These are phyloP conservation scores for Corvus cornix DNA, from an alignment of 2,113 vertebrate species.

Conservation along the genomic window DNA sequence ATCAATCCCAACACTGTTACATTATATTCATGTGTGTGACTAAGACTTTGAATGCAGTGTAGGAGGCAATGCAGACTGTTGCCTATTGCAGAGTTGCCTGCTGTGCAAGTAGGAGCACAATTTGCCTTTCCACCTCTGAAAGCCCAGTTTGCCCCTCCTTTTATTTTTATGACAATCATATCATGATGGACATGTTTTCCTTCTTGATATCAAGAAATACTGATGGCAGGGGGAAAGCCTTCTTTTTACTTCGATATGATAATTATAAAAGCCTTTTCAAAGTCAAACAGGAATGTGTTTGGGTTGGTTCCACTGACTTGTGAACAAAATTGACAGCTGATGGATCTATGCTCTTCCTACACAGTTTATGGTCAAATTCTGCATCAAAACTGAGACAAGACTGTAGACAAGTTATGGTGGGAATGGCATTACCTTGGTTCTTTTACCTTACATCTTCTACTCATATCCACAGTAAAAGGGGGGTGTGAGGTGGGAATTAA, in stretches of 20 bases:
- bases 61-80: background rate
- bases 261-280: background rate
- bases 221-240: background rate
- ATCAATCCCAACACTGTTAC: background rate
- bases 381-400: background rate
- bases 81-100: background rate
- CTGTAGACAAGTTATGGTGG: background rate
- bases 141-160: background rate
- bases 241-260: background rate
- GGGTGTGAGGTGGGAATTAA: fast-evolving
- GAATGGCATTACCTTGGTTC: background rate
- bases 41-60: background rate
- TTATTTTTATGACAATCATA: background rate
- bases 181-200: background rate
- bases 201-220: background rate
- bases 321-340: background rate
- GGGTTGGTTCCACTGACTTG: background rate
- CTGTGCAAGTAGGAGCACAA: background rate
- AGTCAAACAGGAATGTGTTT: background rate
- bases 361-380: background rate
- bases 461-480: background rate
- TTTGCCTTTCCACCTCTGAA: background rate
- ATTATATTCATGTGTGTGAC: background rate
- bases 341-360: background rate
- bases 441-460: background rate